Evolutionary conservation across 2,113 vertebrate genomes (phyloP).

Genomic region (Picathartes gymnocephalus): DNA sequence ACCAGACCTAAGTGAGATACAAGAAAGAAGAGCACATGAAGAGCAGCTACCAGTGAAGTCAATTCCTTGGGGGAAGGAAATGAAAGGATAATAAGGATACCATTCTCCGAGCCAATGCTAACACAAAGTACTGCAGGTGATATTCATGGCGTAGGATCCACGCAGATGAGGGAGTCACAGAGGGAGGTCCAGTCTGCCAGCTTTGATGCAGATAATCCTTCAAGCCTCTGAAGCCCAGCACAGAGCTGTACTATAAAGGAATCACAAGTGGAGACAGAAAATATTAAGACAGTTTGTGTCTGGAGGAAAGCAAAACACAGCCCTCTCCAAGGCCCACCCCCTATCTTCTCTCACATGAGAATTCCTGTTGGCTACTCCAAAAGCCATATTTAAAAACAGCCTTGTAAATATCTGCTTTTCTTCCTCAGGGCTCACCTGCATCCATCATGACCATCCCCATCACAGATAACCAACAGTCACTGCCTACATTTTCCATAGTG

Average conservation of each 20-base stretch:
- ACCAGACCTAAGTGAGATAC: not conserved
- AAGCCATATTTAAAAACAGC: not conserved
- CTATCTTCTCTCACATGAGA: not conserved
- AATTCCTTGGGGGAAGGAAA: not conserved
- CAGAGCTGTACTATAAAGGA: slow-evolving; percentile 64
- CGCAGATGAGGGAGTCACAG: slow-evolving; percentile 71
- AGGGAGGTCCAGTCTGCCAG: slow-evolving; percentile 65
- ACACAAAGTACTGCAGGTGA: slow-evolving; percentile 86
- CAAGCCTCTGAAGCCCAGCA: slow-evolving; percentile 68
- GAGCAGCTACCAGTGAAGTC: not conserved
- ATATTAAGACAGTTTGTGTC: not conserved
- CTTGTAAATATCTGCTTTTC: not conserved
- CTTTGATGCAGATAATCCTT: slow-evolving; percentile 82
- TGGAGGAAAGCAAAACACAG: not conserved
- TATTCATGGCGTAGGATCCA: slow-evolving; percentile 91
- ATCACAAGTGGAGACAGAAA: not conserved
- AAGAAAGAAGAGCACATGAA: not conserved
- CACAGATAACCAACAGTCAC: not conserved
- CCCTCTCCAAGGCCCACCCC: not conserved
- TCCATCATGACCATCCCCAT: not conserved
- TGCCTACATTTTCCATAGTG: not conserved
- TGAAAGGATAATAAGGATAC: slow-evolving; percentile 61
- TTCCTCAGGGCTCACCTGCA: not conserved
- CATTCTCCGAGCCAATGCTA: slow-evolving; percentile 78
- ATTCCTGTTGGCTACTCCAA: not conserved